Percentiles rank a stretch among this genome's conserved stretches.
phyloP scores from a whole-genome alignment of 2,888 invertebrate species.

The Trilocha varians region DNA sequence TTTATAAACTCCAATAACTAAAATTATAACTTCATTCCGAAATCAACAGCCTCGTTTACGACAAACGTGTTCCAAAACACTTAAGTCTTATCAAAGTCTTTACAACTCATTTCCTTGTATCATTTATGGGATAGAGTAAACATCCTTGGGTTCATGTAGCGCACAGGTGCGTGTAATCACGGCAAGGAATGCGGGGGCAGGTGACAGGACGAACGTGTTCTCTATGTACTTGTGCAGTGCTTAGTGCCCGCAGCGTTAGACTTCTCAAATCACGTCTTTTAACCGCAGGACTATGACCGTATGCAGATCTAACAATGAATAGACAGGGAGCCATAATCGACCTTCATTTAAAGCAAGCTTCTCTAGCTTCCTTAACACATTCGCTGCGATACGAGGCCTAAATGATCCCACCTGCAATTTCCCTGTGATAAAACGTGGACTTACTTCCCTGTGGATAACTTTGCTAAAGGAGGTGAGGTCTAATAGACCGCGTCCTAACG shows the following conservation, averaged over 20 bases:
- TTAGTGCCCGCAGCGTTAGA: conserved; percentile 41
- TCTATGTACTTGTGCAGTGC: conserved; percentile 17
- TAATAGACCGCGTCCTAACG: no score
- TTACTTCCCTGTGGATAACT: no score
- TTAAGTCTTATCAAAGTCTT: not conserved
- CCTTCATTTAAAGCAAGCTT: no score
- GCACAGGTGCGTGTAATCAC: conserved; percentile 64
- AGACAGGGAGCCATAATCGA: conserved; percentile 10
- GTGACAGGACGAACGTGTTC: conserved; percentile 61
- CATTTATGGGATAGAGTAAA: conserved; percentile 3
- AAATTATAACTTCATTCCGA: no score
- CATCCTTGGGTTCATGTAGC: conserved; percentile 3
- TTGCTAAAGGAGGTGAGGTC: no score
- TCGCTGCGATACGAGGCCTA: no score
- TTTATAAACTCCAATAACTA: no score
- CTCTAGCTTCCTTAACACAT: no score
- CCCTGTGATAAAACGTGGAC: no score
- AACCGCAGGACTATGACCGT: conserved; percentile 67
- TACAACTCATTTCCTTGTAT: conserved; percentile 1
- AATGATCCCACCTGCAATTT: no score
- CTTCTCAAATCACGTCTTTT: conserved; percentile 66
- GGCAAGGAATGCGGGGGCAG: conserved; percentile 60
- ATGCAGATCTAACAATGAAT: conserved; percentile 29
- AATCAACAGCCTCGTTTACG: no score
- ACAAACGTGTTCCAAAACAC: not conserved